Evolutionary conservation across 2,888 invertebrate genomes (phyloP).

Genomic region (Sisyra terminalis): DNA sequence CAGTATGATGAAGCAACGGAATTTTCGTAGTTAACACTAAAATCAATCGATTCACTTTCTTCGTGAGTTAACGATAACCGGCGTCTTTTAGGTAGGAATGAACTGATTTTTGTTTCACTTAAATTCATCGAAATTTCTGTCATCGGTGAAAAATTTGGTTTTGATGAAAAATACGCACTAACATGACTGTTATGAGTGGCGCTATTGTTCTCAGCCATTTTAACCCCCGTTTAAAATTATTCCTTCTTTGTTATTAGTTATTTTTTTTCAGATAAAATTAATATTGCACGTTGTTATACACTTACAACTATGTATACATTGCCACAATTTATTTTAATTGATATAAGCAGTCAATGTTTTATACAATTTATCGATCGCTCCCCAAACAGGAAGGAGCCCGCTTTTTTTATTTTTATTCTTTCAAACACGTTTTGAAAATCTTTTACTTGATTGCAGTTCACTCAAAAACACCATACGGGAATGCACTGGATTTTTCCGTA

Average conservation of each 20-base stretch:
- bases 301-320: no score
- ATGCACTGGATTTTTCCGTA: neutral
- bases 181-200: no score
- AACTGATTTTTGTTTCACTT: constrained; percentile 5
- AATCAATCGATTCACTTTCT: neutral
- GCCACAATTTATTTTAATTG: no score
- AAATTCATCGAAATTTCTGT: constrained; percentile 9
- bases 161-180: no score
- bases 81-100: neutral
- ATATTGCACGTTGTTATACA: no score
- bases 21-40: neutral
- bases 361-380: neutral
- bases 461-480: neutral
- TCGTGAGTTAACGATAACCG: constrained; percentile 2
- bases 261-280: no score
- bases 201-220: no score
- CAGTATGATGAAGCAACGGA: neutral
- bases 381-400: constrained; percentile 4
- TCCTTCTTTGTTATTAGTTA: no score
- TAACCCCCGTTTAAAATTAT: no score
- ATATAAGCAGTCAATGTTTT: no score
- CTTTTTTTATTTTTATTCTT: neutral
- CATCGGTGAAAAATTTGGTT: constrained; percentile 7
- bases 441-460: neutral
- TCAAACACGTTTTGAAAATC: neutral